Base-by-base conservation (phyloP, 2,888 invertebrate species). In the Coelinius sp. region DNA sequence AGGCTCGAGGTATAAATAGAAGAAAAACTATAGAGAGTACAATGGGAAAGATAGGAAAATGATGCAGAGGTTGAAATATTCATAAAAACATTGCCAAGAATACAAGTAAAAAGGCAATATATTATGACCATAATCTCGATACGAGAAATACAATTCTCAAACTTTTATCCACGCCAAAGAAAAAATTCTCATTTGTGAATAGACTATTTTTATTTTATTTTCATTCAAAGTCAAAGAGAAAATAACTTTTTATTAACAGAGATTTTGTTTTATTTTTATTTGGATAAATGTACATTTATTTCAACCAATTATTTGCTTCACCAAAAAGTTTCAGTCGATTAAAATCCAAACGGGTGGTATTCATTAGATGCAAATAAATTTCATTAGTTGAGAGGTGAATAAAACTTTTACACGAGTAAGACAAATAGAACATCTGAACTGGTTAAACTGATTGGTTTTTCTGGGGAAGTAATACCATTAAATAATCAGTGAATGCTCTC, bases 301-400 rank as follows among this genome's bases (percentile, higher is more conserved):
- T 49, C 8, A 49, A 0, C 46, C 46, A 49, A 49, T 6, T 20
- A 3, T 49, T 8, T 14, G 4, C 5, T 49, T 49, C 20, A n/a
- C 5, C 14, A 7, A 20, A 49, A 4, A 41, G 14, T 49, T 49
- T 49, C 46, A 49, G 46, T 49, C 46, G 46, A 49, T 49, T 49
- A 49, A 49, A 49, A 49, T 49, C 46, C 46, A 49, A 49, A 49
- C 20, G 20, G 46, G 4, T n/a, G 46, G 8, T 17, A 49, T 49
- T 49, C 46, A 49, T 49, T 20, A 49, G 20, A 49, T 49, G 46
- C 46, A 49, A 49, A 49, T 49, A 49, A 49, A 49, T 49, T 49
- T 49, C 46, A 49, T 49, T 49, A 49, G 46, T 20, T 5, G 20
- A 49, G 20, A 49, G n/a, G 46, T 20, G 46, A 49, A 49, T 49